Evolutionary conservation across 2,113 vertebrate genomes (phyloP).

Genomic region (Oreotrochilus melanogaster): DNA sequence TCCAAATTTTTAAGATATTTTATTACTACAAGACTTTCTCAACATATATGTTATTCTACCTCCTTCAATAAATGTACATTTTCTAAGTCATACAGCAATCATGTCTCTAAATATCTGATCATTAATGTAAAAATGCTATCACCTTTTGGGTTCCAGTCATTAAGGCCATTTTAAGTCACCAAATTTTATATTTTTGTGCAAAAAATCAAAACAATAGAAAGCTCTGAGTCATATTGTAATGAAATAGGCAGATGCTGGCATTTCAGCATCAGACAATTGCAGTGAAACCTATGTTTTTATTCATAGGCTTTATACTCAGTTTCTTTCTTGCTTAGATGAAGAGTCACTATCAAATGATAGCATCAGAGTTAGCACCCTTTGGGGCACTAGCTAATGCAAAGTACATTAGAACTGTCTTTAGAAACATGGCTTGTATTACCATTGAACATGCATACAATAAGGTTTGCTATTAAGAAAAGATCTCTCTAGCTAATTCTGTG

Average conservation of each 20-base stretch:
- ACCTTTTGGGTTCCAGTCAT: background rate
- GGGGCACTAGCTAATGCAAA: background rate
- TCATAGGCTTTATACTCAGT: background rate
- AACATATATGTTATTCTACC: background rate
- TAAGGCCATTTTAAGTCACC: background rate
- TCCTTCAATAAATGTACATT: background rate
- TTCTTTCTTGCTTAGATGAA: background rate
- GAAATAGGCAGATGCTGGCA: rapidly evolving
- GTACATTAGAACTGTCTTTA: background rate
- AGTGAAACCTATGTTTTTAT: background rate
- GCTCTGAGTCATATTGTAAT: background rate
- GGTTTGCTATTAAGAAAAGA: background rate
- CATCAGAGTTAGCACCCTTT: background rate
- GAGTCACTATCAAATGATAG: background rate
- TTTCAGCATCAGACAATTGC: background rate
- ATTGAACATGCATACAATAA: background rate
- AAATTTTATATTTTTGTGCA: background rate
- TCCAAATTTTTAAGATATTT: background rate
- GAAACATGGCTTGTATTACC: background rate
- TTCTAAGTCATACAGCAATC: background rate
- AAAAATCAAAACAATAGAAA: background rate
- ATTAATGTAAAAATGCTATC: background rate
- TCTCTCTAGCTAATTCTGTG: background rate
- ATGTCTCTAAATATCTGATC: background rate
- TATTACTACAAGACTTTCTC: background rate